phyloP scores from a whole-genome alignment of 2,797 vertebrate species.

The Clangula hyemalis region DNA sequence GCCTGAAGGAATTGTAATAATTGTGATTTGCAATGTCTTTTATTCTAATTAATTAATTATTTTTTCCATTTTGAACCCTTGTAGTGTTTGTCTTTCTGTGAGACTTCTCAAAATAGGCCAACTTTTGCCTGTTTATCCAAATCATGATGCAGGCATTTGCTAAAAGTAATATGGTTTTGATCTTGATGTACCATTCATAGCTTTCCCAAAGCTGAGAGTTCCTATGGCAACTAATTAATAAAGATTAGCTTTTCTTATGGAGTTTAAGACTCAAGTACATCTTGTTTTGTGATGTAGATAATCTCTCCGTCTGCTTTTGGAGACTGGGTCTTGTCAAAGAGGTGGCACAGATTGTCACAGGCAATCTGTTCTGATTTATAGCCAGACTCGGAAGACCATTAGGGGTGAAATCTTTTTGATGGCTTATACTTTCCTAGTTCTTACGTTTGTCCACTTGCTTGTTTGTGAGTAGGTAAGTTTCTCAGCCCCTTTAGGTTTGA shows the following conservation, averaged over 20 bases:
- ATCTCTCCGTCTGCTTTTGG: slow-evolving; percentile 41
- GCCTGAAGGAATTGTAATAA: background rate
- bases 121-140: background rate
- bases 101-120: background rate
- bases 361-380: slow-evolving; percentile 18
- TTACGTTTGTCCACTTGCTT: background rate
- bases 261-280: background rate
- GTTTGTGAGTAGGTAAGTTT: background rate
- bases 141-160: background rate
- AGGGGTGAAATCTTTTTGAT: background rate
- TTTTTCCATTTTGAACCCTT: background rate
- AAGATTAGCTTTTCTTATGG: slow-evolving; percentile 55
- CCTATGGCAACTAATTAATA: slow-evolving; percentile 59
- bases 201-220: slow-evolving; percentile 8
- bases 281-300: slow-evolving; percentile 55
- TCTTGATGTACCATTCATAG: slow-evolving; percentile 29
- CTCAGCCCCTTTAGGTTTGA: background rate
- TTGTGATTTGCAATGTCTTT: background rate
- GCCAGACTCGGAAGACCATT: background rate
- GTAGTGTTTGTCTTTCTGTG: background rate
- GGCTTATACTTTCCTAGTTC: background rate
- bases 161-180: background rate
- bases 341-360: background rate
- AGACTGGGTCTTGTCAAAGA: background rate
- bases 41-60: background rate